Evolutionary conservation across 2,113 vertebrate genomes (phyloP).

Genomic region (Nothocercus julius): DNA sequence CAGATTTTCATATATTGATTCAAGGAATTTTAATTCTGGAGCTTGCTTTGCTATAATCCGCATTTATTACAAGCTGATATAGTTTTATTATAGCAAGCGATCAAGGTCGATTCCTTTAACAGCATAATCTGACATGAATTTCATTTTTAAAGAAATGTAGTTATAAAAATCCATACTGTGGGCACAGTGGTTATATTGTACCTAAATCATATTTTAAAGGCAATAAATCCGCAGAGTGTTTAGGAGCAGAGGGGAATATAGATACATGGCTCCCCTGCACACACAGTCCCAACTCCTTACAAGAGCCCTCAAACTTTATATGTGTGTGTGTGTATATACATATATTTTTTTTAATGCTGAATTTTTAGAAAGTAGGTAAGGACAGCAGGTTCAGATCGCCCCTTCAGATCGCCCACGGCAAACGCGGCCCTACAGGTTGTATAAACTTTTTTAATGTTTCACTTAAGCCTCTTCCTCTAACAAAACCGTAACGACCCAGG

Average conservation of each 20-base stretch:
- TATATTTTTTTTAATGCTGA: neutral
- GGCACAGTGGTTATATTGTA: slow-evolving; percentile 54
- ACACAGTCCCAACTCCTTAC: neutral
- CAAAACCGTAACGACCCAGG: neutral
- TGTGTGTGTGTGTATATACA: no score
- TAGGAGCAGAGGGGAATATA: neutral
- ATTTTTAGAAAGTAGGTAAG: neutral
- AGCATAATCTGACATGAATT: slow-evolving; percentile 73
- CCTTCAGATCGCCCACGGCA: neutral
- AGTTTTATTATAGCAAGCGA: slow-evolving; percentile 75
- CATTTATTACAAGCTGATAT: slow-evolving; percentile 85
- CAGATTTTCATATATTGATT: slow-evolving; percentile 91
- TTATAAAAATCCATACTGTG: slow-evolving; percentile 70
- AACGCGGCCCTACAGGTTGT: neutral
- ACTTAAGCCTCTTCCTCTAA: neutral
- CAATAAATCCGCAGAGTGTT: slow-evolving; percentile 53
- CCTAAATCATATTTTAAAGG: slow-evolving; percentile 63
- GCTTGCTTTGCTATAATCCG: slow-evolving; percentile 88
- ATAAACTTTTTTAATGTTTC: neutral
- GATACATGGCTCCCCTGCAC: neutral
- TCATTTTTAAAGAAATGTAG: slow-evolving; percentile 72
- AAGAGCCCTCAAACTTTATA: slow-evolving; percentile 30
- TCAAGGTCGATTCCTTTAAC: slow-evolving; percentile 75
- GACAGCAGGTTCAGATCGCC: neutral
- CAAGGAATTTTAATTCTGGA: slow-evolving; percentile 89